Conservation (phyloP, 23 tunicate species). For the Trididemnum miniatum region DNA sequence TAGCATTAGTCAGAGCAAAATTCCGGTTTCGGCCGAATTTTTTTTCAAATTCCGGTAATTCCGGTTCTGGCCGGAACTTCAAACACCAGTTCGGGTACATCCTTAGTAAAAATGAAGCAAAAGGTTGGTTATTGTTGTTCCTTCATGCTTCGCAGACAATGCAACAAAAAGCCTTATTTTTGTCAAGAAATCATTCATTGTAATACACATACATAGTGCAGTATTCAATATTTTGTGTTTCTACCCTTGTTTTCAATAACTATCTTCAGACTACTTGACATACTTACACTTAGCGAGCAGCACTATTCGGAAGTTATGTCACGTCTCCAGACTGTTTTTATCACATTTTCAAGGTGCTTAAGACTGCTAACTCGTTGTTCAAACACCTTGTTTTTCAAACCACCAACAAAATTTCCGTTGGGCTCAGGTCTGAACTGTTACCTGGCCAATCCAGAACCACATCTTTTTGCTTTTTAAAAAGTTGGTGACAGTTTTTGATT, state of each 20-base stretch:
- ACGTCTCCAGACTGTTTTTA: constrained; percentile 16
- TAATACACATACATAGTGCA: neutral
- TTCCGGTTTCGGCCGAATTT: too few species aligned
- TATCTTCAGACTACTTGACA: constrained; percentile 6
- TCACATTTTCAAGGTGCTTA: constrained; percentile 8
- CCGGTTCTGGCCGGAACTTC: too few species aligned
- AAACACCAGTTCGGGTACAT: too few species aligned
- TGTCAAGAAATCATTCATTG: neutral
- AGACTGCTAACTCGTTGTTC: constrained; percentile 4
- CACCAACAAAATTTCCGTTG: neutral
- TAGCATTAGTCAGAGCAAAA: too few species aligned
- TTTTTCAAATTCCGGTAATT: too few species aligned
- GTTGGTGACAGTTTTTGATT: constrained; percentile 15
- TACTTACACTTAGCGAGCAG: neutral
- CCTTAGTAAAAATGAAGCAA: constrained; percentile 2
- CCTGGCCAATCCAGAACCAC: constrained; percentile 18
- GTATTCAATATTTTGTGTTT: constrained; percentile 8
- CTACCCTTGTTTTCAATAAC: neutral
- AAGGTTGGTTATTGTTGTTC: neutral
- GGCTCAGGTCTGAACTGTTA: constrained; percentile 11
- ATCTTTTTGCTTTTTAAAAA: constrained; percentile 15
- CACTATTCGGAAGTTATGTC: constrained; percentile 17
- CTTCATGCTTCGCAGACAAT: neutral
- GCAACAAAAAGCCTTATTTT: neutral
- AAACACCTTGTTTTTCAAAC: constrained; percentile 6